A percentile compares a stretch with the other conserved stretches of the same genome.
Conservation (phyloP, 2,797 vertebrate species). For the Clarias platycephalus region DNA sequence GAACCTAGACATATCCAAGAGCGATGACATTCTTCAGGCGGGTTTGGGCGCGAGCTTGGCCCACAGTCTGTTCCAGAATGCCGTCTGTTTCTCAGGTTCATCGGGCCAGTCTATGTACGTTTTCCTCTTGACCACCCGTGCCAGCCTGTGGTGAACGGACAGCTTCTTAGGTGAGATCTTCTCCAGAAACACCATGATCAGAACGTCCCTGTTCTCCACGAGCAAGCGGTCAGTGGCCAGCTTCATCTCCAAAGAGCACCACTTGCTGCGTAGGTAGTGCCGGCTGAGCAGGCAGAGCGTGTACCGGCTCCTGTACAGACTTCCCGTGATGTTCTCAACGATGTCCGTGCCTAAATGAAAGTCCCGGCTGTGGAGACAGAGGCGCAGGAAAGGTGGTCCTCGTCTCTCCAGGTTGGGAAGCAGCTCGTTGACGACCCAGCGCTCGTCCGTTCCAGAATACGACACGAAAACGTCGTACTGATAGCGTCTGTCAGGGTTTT, state of each 20-base stretch:
- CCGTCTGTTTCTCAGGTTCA: background rate
- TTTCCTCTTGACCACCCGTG: background rate
- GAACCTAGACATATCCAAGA: background rate
- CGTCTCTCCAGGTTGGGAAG: background rate
- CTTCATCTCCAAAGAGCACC: conserved; percentile 3
- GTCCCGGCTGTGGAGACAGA: conserved; percentile 6
- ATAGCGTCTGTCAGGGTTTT: background rate
- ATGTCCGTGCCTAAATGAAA: background rate
- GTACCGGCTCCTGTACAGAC: background rate
- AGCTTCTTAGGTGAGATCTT: background rate
- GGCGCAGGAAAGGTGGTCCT: background rate
- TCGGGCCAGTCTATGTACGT: background rate
- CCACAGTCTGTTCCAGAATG: conserved; percentile 6
- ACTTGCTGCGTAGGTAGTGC: background rate
- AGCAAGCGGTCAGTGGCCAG: background rate
- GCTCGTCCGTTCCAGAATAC: background rate
- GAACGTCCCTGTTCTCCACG: background rate
- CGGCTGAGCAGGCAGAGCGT: background rate
- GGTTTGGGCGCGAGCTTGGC: background rate
- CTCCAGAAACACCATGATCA: conserved; percentile 3
- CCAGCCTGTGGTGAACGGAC: conserved; percentile 5
- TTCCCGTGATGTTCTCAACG: background rate
- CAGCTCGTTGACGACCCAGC: background rate
- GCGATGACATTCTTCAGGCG: too few species aligned
- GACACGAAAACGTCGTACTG: conserved; percentile 8